Evolutionary conservation across 1,140 invertebrate genomes (phyloP).

Genomic region (Musca vetustissima): DNA sequence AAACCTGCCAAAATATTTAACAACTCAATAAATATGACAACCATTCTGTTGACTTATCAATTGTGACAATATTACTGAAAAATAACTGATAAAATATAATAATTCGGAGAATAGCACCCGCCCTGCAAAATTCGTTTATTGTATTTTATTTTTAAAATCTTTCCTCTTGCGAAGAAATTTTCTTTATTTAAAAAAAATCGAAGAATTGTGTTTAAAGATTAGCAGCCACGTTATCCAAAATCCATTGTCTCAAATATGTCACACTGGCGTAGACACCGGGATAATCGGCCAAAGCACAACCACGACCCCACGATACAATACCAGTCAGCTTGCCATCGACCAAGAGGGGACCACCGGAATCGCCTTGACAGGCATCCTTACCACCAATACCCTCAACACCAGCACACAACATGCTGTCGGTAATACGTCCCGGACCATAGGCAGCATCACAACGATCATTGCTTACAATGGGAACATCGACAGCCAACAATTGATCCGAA

Average conservation of each 20-base stretch:
- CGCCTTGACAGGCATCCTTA: slow-evolving; percentile 60
- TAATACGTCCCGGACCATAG: slow-evolving; percentile 56
- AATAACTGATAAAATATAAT: too few relatives aligned
- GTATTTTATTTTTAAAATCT: too few relatives aligned
- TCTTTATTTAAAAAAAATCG: too few relatives aligned
- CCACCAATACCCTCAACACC: slow-evolving; percentile 56
- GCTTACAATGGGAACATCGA: slow-evolving; percentile 45
- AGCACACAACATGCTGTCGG: slow-evolving; percentile 71
- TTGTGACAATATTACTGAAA: too few relatives aligned
- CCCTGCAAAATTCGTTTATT: too few relatives aligned
- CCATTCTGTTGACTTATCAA: too few relatives aligned
- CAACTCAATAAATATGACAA: too few relatives aligned
- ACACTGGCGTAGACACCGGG: slow-evolving; percentile 71
- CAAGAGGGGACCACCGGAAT: slow-evolving; percentile 55
- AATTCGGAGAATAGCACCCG: too few relatives aligned
- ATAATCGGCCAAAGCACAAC: slow-evolving; percentile 63
- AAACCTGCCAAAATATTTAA: too few relatives aligned
- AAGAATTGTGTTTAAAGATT: too few relatives aligned
- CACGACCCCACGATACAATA: slow-evolving; percentile 68
- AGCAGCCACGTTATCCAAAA: slow-evolving; percentile 26
- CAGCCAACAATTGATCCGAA: slow-evolving; percentile 36
- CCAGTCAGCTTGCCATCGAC: slow-evolving; percentile 57
- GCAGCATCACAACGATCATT: slow-evolving; percentile 54
- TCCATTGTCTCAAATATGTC: slow-evolving; percentile 57
- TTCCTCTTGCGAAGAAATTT: too few relatives aligned